phyloP scores from a whole-genome alignment of 2,113 vertebrate species.

The Hylia prasina region DNA sequence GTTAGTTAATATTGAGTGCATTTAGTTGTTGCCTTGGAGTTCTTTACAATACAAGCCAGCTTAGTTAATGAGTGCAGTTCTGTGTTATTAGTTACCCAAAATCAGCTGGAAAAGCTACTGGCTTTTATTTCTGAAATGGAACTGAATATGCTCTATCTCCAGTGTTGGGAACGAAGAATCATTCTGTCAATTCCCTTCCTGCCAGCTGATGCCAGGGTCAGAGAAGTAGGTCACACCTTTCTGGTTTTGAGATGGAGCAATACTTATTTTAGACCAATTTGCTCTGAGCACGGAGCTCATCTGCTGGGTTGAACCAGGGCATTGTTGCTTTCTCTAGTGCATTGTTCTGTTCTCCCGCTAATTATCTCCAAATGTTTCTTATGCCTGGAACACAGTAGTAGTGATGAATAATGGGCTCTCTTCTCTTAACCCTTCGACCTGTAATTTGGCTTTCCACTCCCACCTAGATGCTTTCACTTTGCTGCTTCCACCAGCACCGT shows the following conservation, averaged over 20 bases:
- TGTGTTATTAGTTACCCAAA: neutral
- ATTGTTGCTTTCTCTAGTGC: slow-evolving; percentile 64
- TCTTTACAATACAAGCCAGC: neutral
- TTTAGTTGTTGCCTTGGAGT: neutral
- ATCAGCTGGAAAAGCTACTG: slow-evolving; percentile 22
- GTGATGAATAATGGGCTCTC: slow-evolving; percentile 53
- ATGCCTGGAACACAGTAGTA: slow-evolving; percentile 40
- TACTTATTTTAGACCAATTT: slow-evolving; percentile 63
- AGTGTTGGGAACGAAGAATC: neutral
- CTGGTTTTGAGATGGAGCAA: slow-evolving; percentile 55
- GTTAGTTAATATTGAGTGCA: neutral
- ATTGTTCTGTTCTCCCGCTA: slow-evolving; percentile 58
- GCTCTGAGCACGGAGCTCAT: slow-evolving; percentile 56
- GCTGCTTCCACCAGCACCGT: neutral
- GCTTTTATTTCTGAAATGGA: slow-evolving; percentile 36
- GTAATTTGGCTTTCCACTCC: slow-evolving; percentile 18
- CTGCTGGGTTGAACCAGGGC: slow-evolving; percentile 55
- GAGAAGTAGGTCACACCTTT: slow-evolving; percentile 56
- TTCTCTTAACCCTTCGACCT: slow-evolving; percentile 55
- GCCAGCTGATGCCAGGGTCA: slow-evolving; percentile 58
- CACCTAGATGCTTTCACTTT: slow-evolving; percentile 41
- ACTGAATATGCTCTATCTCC: neutral
- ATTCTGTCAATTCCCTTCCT: slow-evolving; percentile 43
- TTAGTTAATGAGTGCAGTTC: neutral
- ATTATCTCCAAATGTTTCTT: slow-evolving; percentile 67